Base-by-base conservation (phyloP, 2,888 invertebrate genomes). In the Xanthorhoe designata region DNA sequence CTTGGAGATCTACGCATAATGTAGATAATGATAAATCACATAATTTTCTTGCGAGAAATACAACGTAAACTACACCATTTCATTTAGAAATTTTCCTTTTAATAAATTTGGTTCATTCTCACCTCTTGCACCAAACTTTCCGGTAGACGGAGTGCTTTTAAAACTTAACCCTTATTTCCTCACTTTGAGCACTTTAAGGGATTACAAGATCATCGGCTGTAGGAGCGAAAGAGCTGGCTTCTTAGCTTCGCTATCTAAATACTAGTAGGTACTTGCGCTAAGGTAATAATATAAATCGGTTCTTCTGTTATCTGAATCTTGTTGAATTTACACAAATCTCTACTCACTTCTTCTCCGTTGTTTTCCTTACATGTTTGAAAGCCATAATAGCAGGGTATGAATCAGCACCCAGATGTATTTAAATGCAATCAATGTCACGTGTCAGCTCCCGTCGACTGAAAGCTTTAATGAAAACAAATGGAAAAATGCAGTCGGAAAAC, bases 161-260 rank as follows among this genome's bases (percentile, higher is more conserved):
- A 89, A 91, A 91, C 90, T 91, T 90, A 89, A 89, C 90, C 88
- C 91, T 91, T 91, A 90, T 90, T 91, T 89, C 85, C 86, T 86
- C 85, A 88, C 85, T 91, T 87, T 82, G 81, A 86, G 89, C 88
- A 88, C 86, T 91, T 91, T 86, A 86, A 82, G 78, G 87, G 90
- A 90, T 90, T 91, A 91, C 86, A 82, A 77, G 77, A 78, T 78
- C 79, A 78, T 76, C 77, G 74, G 72, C 72, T 66, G 68, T 55
- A 72, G 72, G 56, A 45, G 75, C 76, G 72, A 76, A 75, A 75
- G 77, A 56, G 58, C 49, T 45, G 24, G 18, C 52, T 52, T 24
- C 45, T 57, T 59, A 59, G 47, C 64, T 64, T 54, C 35, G 24
- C 2, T 24, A 29, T 2, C 17, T 58, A 63, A 63, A 53, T 47